Evolutionary conservation across 2,113 vertebrate species (phyloP).

Genomic region (Oncorhynchus gorbuscha): DNA sequence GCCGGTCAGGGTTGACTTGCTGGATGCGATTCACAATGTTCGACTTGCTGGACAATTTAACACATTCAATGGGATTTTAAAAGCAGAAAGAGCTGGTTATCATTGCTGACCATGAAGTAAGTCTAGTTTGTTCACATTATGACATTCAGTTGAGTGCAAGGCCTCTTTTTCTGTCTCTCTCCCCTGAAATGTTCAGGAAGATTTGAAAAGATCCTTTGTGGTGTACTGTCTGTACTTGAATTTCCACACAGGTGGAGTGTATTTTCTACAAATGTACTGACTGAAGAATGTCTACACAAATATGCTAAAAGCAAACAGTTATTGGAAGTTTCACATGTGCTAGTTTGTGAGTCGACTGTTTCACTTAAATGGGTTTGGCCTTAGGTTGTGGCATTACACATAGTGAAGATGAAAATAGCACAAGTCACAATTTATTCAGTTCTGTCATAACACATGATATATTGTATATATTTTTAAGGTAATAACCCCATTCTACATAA

Average conservation of each 20-base stretch:
- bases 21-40: not conserved
- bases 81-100: not conserved
- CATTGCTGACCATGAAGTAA: constrained; percentile 38
- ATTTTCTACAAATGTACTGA: not conserved
- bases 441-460: not conserved
- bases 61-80: not conserved
- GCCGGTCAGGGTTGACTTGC: not conserved
- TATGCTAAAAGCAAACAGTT: no score
- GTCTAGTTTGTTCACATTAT: constrained; percentile 10
- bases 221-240: no score
- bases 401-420: not conserved
- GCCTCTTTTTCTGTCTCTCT: no score
- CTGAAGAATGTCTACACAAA: not conserved
- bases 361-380: not conserved
- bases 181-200: no score
- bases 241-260: no score
- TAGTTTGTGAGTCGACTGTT: not conserved
- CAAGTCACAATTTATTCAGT: not conserved
- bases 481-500: not conserved
- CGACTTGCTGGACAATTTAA: not conserved
- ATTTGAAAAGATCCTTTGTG: no score
- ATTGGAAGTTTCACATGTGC: not conserved
- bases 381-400: not conserved
- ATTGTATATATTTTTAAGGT: constrained; percentile 26
- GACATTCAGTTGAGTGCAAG: not conserved